Evolutionary conservation across 2,888 invertebrate genomes (phyloP).

Genomic region (Meloe dianella): DNA sequence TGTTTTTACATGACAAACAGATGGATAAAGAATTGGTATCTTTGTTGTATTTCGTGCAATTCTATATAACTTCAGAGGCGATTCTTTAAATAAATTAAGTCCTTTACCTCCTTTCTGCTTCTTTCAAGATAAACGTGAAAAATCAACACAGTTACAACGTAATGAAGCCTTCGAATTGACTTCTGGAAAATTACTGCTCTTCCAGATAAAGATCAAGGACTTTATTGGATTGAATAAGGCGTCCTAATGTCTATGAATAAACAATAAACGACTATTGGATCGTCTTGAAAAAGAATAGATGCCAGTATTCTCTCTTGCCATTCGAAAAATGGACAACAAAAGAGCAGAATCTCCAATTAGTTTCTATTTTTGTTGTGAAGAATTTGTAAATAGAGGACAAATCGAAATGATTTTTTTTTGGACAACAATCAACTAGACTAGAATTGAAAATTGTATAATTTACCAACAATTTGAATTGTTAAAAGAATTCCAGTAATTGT

Average conservation of each 20-base stretch:
- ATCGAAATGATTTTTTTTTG: background rate
- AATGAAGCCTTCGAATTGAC: background rate
- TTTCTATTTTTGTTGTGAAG: background rate
- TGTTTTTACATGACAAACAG: background rate
- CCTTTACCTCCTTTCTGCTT: too few relatives aligned
- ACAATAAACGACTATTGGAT: slow-evolving; percentile 9
- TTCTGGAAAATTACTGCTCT: background rate
- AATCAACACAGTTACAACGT: background rate
- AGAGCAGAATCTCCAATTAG: background rate
- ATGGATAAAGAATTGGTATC: too few relatives aligned
- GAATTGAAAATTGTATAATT: background rate
- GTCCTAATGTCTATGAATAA: slow-evolving; percentile 11
- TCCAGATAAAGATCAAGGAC: background rate
- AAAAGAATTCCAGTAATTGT: background rate
- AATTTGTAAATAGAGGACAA: too few relatives aligned
- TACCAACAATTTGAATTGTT: background rate
- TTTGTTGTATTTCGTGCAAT: too few relatives aligned
- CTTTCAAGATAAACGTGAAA: too few relatives aligned
- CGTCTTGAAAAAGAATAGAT: background rate
- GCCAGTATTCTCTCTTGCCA: background rate
- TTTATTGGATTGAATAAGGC: slow-evolving; percentile 3
- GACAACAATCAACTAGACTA: background rate
- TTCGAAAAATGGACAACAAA: background rate
- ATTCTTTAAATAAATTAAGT: too few relatives aligned
- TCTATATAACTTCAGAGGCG: too few relatives aligned